A percentile compares a stretch with the other conserved stretches of the same genome.
phyloP scores from a whole-genome alignment of 2,888 invertebrate species.

The Kuschelorhynchus macadamiae region DNA sequence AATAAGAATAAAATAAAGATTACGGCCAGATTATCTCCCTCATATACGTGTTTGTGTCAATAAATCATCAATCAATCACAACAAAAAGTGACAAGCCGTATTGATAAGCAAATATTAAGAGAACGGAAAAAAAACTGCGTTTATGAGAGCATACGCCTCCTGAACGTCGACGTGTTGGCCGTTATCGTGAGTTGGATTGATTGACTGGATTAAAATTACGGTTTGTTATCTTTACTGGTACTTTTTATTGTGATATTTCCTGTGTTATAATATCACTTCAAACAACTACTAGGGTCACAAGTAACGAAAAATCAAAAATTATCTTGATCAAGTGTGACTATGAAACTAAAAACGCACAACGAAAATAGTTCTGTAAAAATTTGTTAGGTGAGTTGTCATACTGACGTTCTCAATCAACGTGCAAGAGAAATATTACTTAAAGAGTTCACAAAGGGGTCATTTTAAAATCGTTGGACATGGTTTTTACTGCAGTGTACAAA shows the following conservation, averaged over 20 bases:
- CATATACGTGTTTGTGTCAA: slow-evolving; percentile 46
- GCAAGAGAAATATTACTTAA: too few relatives aligned
- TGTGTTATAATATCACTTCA: background rate
- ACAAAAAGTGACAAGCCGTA: slow-evolving; percentile 47
- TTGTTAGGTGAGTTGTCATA: too few relatives aligned
- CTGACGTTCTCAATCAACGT: too few relatives aligned
- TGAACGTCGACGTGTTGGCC: slow-evolving; percentile 9
- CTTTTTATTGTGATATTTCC: slow-evolving; percentile 5
- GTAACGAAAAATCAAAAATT: too few relatives aligned
- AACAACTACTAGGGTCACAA: background rate
- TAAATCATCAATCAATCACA: slow-evolving; percentile 52
- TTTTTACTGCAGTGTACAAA: too few relatives aligned
- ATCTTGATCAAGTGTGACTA: too few relatives aligned
- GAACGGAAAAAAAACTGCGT: slow-evolving; percentile 34
- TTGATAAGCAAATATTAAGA: slow-evolving; percentile 49
- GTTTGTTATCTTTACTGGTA: slow-evolving; percentile 7
- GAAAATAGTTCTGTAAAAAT: too few relatives aligned
- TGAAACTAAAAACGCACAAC: too few relatives aligned
- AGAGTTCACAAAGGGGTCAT: too few relatives aligned
- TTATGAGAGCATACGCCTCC: slow-evolving; percentile 30
- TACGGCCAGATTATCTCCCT: slow-evolving; percentile 45
- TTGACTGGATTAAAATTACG: slow-evolving; percentile 30
- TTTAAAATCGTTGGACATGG: too few relatives aligned
- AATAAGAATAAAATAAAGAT: slow-evolving; percentile 47
- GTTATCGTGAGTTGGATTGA: slow-evolving; percentile 30